These are phyloP conservation scores for Zootoca vivipara DNA, from an alignment of 2,113 vertebrate species.

Conservation along the genomic window DNA sequence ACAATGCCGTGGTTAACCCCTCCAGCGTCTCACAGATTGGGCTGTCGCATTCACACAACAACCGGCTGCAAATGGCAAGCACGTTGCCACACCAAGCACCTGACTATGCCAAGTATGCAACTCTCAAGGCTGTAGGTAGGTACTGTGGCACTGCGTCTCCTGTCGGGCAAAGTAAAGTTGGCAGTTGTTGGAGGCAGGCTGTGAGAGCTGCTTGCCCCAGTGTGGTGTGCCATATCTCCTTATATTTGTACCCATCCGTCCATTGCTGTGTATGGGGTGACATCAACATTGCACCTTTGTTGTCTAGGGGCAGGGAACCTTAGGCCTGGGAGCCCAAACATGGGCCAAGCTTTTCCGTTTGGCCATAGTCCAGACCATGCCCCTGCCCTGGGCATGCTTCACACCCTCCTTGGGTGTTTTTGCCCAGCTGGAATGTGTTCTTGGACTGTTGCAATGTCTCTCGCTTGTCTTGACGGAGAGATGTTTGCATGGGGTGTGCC, in stretches of 20 bases:
- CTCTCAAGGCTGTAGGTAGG: slow-evolving; percentile 77
- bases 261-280: background rate
- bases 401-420: no score
- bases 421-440: no score
- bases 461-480: no score
- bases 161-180: background rate
- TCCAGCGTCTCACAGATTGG: slow-evolving; percentile 42
- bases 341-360: no score
- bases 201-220: background rate
- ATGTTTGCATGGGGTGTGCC: no score
- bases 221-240: background rate
- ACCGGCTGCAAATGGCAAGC: slow-evolving; percentile 53
- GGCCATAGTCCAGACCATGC: no score
- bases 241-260: background rate
- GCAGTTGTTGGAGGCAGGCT: background rate
- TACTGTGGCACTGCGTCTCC: accelerated
- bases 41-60: slow-evolving; percentile 54
- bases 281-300: background rate
- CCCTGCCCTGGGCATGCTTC: no score
- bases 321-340: no score
- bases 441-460: no score
- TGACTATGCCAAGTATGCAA: slow-evolving; percentile 66
- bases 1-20: slow-evolving; percentile 49
- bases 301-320: background rate
- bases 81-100: slow-evolving; percentile 56